These are phyloP conservation scores for Enteromius treurensis DNA, from an alignment of 2,797 vertebrate species.

Conservation along the genomic window DNA sequence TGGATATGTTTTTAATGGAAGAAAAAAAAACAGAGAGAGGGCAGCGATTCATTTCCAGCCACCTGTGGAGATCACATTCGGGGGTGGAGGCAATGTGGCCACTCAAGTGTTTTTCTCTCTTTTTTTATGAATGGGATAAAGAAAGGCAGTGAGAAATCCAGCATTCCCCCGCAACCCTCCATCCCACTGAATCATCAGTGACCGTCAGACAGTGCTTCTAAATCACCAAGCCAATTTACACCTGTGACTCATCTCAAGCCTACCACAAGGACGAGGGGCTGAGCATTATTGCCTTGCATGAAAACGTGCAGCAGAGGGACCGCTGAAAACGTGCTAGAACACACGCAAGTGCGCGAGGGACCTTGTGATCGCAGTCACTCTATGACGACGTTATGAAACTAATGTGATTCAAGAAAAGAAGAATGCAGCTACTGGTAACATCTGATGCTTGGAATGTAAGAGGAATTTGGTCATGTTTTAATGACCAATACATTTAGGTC, in stretches of 20 bases:
- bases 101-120: conserved; percentile 44
- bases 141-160: conserved; percentile 55
- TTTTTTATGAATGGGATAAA: conserved; percentile 72
- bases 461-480: background rate
- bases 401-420: conserved; percentile 26
- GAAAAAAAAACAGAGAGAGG: background rate
- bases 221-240: conserved; percentile 70
- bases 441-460: conserved; percentile 8
- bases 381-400: conserved; percentile 12
- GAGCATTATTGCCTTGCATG: conserved; percentile 50
- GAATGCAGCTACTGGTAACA: background rate
- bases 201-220: conserved; percentile 64
- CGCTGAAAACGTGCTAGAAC: conserved; percentile 26
- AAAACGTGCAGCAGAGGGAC: conserved; percentile 19
- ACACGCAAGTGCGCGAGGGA: conserved; percentile 10
- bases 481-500: background rate
- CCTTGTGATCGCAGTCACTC: conserved; percentile 30
- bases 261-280: conserved; percentile 63
- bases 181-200: conserved; percentile 63
- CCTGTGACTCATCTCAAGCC: conserved; percentile 70
- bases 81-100: conserved; percentile 2
- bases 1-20: background rate
- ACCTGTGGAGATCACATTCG: background rate
- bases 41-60: background rate
- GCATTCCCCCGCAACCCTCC: conserved; percentile 52